Evolutionary conservation across 2,888 invertebrate genomes (phyloP).

Genomic region (Eupithecia insigniata): DNA sequence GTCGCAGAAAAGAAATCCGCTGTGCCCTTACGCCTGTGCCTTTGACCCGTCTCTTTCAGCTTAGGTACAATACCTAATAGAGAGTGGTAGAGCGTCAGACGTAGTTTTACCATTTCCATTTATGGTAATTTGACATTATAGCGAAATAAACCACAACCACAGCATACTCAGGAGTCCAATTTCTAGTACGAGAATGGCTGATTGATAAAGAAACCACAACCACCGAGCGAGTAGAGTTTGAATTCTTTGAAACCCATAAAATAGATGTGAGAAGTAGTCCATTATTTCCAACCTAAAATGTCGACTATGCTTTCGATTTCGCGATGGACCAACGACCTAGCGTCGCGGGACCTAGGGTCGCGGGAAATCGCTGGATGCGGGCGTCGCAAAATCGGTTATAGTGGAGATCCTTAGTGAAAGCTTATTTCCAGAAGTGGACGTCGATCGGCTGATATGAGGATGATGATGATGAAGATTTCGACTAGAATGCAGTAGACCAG

Average conservation of each 20-base stretch:
- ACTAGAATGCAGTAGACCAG: no score
- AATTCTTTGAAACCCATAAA: constrained; percentile 3
- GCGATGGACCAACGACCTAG: no score
- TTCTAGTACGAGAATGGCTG: background rate
- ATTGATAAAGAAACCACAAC: constrained; percentile 20
- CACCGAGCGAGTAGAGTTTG: background rate
- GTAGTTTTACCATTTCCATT: constrained; percentile 6
- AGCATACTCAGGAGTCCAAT: constrained; percentile 14
- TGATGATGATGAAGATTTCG: no score
- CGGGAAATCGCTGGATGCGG: no score
- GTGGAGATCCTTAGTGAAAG: no score
- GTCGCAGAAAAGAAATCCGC: constrained; percentile 9
- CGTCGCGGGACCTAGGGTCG: no score
- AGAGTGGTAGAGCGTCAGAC: constrained; percentile 2
- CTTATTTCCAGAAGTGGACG: no score
- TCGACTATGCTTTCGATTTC: no score
- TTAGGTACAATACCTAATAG: constrained; percentile 1
- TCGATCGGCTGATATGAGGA: no score
- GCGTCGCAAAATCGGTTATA: no score
- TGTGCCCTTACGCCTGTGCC: constrained; percentile 7
- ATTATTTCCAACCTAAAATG: no score
- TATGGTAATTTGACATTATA: constrained; percentile 18
- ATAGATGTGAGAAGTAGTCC: no score
- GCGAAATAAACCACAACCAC: constrained; percentile 23
- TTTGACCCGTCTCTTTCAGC: constrained; percentile 5